Evolutionary conservation across 1,140 invertebrate species (phyloP).

Genomic region (Probaryconus sp.): DNA sequence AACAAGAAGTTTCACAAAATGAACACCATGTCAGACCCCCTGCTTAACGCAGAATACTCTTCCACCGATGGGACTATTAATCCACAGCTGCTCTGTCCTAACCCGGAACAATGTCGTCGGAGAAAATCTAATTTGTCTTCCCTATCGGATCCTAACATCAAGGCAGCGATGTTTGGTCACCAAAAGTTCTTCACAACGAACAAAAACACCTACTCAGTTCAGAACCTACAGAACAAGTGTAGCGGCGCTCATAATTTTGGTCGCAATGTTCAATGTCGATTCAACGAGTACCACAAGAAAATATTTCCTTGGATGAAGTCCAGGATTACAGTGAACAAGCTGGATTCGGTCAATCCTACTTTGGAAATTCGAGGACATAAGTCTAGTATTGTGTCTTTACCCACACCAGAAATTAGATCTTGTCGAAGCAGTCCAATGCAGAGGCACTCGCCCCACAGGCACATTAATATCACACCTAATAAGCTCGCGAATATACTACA

Average conservation of each 20-base stretch:
- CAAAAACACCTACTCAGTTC: slow-evolving; percentile 57
- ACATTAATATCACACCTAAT: slow-evolving; percentile 67
- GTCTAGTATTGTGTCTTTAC: slow-evolving; percentile 51
- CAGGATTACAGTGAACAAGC: slow-evolving; percentile 29
- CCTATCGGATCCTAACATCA: slow-evolving; percentile 72
- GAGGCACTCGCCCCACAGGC: slow-evolving; percentile 52
- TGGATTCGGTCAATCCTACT: slow-evolving; percentile 42
- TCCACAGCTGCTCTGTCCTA: slow-evolving; percentile 35
- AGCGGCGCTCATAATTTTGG: slow-evolving; percentile 38
- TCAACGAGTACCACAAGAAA: slow-evolving; percentile 61
- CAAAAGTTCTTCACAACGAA: slow-evolving; percentile 30
- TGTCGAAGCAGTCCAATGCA: slow-evolving; percentile 46
- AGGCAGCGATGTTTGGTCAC: slow-evolving; percentile 37
- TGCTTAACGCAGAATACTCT: slow-evolving; percentile 62
- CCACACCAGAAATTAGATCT: slow-evolving; percentile 34
- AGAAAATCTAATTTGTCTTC: slow-evolving; percentile 68
- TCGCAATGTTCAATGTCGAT: slow-evolving; percentile 58
- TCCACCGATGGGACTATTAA: slow-evolving; percentile 25
- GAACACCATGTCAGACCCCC: slow-evolving; percentile 72
- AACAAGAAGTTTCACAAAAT: slow-evolving; percentile 60
- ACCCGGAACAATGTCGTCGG: slow-evolving; percentile 29
- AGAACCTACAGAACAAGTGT: slow-evolving; percentile 63
- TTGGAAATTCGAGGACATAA: slow-evolving; percentile 49
- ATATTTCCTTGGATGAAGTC: slow-evolving; percentile 43
- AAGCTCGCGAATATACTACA: slow-evolving; percentile 62